Percentiles rank a stretch among this genome's conserved stretches.
phyloP scores from a whole-genome alignment of 2,797 vertebrate species.

The Nannoperca australis region DNA sequence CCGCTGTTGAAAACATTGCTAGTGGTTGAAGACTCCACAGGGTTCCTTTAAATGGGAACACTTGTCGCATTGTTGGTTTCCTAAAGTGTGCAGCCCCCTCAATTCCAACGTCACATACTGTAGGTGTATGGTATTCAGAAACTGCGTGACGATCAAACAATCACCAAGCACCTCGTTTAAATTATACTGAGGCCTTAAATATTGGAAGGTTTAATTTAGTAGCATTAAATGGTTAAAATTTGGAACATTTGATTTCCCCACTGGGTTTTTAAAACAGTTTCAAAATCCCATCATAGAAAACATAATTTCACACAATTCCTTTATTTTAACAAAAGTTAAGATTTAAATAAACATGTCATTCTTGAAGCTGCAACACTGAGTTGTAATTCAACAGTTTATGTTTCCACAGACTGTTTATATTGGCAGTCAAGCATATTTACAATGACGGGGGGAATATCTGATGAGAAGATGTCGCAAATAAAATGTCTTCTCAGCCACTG shows the following conservation, averaged over 20 bases:
- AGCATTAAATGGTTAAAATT: not conserved
- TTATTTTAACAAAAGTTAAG: slow-evolving; percentile 38
- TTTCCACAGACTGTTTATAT: slow-evolving; percentile 57
- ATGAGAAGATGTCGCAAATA: slow-evolving; percentile 49
- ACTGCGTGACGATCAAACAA: not conserved
- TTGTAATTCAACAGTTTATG: slow-evolving; percentile 38
- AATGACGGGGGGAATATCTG: slow-evolving; percentile 41
- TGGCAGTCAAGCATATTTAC: slow-evolving; percentile 57
- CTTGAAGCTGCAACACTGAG: slow-evolving; percentile 17
- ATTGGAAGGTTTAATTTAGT: not conserved
- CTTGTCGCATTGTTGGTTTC: not conserved
- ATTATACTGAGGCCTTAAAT: not conserved
- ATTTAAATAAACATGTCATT: slow-evolving; percentile 24
- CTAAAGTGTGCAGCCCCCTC: not conserved
- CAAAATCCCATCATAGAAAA: slow-evolving; percentile 15
- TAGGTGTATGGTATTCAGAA: not conserved
- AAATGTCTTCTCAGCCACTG: slow-evolving; percentile 33
- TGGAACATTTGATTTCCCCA: no score
- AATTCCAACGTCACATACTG: not conserved
- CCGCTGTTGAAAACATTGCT: not conserved
- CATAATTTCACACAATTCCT: slow-evolving; percentile 20
- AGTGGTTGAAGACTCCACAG: not conserved
- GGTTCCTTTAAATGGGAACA: not conserved
- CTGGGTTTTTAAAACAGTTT: slow-evolving; percentile 19
- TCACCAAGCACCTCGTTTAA: not conserved